Evolutionary conservation across 2,113 vertebrate species (phyloP).

Genomic region (Solenodon paradoxus): DNA sequence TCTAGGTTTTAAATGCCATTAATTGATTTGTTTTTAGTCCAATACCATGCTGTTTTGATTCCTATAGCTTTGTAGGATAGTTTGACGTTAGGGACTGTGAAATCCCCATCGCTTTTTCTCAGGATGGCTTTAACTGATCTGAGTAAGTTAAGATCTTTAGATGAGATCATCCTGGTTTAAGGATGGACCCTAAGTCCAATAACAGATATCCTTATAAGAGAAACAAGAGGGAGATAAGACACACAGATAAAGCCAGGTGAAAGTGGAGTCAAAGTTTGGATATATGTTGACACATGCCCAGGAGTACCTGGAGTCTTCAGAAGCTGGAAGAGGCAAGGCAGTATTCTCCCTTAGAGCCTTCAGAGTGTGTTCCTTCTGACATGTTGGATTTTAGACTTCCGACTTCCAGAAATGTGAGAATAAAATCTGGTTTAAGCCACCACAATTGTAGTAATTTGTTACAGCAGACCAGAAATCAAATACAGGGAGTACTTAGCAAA

Average conservation of each 20-base stretch:
- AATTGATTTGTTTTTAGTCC: no score
- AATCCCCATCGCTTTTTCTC: no score
- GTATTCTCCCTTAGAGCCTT: not conserved
- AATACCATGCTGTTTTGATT: no score
- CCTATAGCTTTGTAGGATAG: no score
- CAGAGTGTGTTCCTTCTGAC: not conserved
- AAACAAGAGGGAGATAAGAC: no score
- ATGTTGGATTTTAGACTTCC: not conserved
- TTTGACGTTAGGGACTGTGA: no score
- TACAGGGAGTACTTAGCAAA: not conserved
- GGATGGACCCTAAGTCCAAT: no score
- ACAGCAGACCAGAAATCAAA: not conserved
- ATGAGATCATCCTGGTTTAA: not conserved
- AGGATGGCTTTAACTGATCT: no score
- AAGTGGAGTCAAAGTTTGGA: not conserved
- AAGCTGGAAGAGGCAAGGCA: no score
- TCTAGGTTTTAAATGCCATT: no score
- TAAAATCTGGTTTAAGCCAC: not conserved
- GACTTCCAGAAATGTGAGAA: not conserved
- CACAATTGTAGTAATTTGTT: not conserved
- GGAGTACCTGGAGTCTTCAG: not conserved
- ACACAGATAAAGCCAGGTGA: not conserved
- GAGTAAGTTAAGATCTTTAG: not conserved
- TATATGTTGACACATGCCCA: not conserved
- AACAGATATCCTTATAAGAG: no score